Evolutionary conservation across 2,113 vertebrate genomes (phyloP).

Genomic region (Empidonax traillii): DNA sequence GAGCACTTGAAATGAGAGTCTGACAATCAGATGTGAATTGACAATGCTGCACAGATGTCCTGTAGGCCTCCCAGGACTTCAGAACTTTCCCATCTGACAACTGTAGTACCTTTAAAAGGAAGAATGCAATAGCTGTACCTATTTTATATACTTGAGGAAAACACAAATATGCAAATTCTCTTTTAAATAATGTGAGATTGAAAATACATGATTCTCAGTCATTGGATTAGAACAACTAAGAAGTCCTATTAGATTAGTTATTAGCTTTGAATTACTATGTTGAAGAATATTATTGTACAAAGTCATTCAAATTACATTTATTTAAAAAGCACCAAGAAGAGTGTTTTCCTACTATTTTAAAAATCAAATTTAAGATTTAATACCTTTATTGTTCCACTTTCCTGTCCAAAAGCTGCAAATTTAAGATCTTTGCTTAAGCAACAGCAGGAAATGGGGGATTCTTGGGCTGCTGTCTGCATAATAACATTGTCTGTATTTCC

Average conservation of each 20-base stretch:
- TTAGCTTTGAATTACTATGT: neutral
- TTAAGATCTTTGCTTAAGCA: slow-evolving; percentile 77
- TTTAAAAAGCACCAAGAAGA: neutral
- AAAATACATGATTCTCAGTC: neutral
- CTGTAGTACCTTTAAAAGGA: slow-evolving; percentile 80
- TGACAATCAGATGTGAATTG: slow-evolving; percentile 81
- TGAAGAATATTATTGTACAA: neutral
- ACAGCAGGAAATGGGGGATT: slow-evolving; percentile 82
- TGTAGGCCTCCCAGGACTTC: slow-evolving; percentile 75
- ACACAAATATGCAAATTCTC: neutral
- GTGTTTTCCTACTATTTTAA: neutral
- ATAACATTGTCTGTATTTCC: slow-evolving; percentile 78
- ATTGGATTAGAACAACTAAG: neutral
- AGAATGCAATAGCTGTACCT: neutral
- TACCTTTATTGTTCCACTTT: slow-evolving; percentile 87
- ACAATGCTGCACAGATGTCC: slow-evolving; percentile 82
- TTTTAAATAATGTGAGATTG: neutral
- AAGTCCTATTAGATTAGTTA: neutral
- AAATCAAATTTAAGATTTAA: neutral
- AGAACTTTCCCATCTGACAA: slow-evolving; percentile 79
- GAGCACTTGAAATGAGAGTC: slow-evolving; percentile 86
- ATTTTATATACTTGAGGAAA: neutral
- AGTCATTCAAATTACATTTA: neutral
- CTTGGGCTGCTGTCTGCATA: slow-evolving; percentile 78
- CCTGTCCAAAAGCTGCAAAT: slow-evolving; percentile 80